Evolutionary conservation across 2,888 invertebrate genomes (phyloP), one percentile per base, ranked within the genome.

Genomic region (Megalurothrips usitatus): DNA sequence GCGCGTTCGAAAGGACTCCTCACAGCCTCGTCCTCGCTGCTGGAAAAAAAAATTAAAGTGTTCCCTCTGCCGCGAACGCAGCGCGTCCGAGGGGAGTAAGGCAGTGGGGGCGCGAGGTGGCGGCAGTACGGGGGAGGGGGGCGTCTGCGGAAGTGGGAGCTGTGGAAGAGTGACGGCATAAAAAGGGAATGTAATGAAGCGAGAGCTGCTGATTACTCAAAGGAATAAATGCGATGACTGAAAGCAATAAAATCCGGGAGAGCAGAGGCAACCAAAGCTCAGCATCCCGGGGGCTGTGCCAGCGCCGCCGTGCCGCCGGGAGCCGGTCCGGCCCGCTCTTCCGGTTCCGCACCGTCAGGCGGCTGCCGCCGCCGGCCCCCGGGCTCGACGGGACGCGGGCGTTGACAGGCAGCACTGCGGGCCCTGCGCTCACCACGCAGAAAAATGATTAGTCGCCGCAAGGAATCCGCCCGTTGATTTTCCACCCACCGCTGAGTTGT

Each of bases 171-270:
- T 58, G 58, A 58, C 34, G 58, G 58, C 58, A 58, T 58, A 58
- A 58, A 58, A 58, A 58, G 58, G 58, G 58, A n/a, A 58, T 58
- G 58, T 58, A 58, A 58, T 58, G 58, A 58, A 58, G 58, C 58
- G 58, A 58, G 58, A 58, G 58, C 58, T n/a, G 58, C 58, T 58
- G 58, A 58, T 58, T 17, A 58, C 58, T 58, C 58, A 58, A 58
- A 58, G 58, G 58, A 58, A 58, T 58, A 58, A 58, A 58, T 58
- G 58, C 58, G 58, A 58, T 58, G 58, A 58, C 58, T 58, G 58
- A 58, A 58, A 58, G 58, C 58, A 58, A 58, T 58, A 58, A 58
- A 58, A 58, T 58, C 58, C n/a, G 58, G 58, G 58, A 58, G 58
- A n/a, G 34, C 19, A 58, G 17, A 43, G 17, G 58, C 58, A 58